Base-by-base conservation (phyloP, 1,140 invertebrate species). In the Bicyclus anynana region DNA sequence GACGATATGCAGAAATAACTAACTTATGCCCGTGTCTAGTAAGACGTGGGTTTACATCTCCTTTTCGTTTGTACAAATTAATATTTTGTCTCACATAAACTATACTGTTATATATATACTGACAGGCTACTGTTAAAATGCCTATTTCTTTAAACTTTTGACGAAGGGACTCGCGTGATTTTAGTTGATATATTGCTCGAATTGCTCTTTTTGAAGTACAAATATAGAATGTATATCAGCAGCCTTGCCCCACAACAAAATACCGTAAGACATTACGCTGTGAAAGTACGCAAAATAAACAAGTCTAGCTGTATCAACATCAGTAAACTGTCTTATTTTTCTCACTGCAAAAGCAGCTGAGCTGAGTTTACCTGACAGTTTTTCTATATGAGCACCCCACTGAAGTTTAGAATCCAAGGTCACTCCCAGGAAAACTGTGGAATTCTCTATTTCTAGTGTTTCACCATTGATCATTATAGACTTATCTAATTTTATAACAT, bases 91-190 rank as follows among this genome's bases (percentile, higher is more conserved):
- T 23, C 7, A 23, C 23, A 23, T 4, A 23, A 4, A 23, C 23
- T 23, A 23, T 23, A 23, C 7, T 23, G 23, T 23, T 7, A 23
- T 23, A 23, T 4, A 23, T 53, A 37, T 59, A 53, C 12, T 53
- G 57, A 10, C 10, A 37, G 20, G 27, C 18, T 17, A 48, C 14
- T 9, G 57, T 59, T 4, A 59, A 5, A 12, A 53, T 38, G 26
- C 18, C n/a, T 13, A 37, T 53, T 27, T 53, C 18, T 18, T 59
- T 53, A 48, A 59, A 59, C 2, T 47, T 52, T n/a, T 59, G 27
- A 7, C 56, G 12, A 4, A 59, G 16, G 26, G 56, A 59, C 4
- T 33, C 40, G 5, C 47, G 47, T 23, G 35, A 3, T 2, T 20
- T 14, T 14, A 55, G 9, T n/a, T 33, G 33, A 33, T 58, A 58